phyloP scores from a whole-genome alignment of 2,888 invertebrate species.

The Habrosyne pyritoides region DNA sequence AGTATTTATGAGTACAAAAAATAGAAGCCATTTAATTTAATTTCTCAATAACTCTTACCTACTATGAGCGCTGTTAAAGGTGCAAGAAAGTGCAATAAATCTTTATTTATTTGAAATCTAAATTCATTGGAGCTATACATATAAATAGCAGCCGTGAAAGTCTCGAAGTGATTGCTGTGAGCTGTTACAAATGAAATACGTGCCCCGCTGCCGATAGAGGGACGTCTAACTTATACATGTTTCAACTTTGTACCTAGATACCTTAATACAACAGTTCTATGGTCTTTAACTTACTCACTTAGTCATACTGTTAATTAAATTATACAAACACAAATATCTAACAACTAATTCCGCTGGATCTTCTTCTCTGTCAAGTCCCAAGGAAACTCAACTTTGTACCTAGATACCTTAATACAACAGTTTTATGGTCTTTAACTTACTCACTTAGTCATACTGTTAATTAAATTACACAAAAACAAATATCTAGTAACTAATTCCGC shows the following conservation, averaged over 20 bases:
- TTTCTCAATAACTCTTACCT: background rate
- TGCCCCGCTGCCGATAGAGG: constrained; percentile 40
- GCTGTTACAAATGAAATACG: constrained; percentile 63
- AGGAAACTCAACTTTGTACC: background rate
- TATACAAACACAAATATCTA: too few relatives aligned
- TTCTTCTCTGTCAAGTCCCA: too few relatives aligned
- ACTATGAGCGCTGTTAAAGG: background rate
- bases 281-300: background rate
- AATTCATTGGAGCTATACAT: background rate
- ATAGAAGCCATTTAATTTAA: background rate
- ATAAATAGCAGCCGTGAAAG: constrained; percentile 3
- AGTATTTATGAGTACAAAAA: too few relatives aligned
- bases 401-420: background rate
- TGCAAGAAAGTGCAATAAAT: background rate
- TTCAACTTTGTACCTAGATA: background rate
- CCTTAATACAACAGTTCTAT: background rate
- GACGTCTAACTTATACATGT: background rate
- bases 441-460: background rate
- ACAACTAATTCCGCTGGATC: too few relatives aligned
- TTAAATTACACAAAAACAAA: too few relatives aligned
- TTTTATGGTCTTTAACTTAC: background rate
- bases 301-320: background rate
- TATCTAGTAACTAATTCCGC: too few relatives aligned
- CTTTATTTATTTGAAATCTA: background rate
- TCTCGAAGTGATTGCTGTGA: constrained; percentile 27